phyloP scores from a whole-genome alignment of 2,797 vertebrate species.

The Myoxocephalus aenaeus region DNA sequence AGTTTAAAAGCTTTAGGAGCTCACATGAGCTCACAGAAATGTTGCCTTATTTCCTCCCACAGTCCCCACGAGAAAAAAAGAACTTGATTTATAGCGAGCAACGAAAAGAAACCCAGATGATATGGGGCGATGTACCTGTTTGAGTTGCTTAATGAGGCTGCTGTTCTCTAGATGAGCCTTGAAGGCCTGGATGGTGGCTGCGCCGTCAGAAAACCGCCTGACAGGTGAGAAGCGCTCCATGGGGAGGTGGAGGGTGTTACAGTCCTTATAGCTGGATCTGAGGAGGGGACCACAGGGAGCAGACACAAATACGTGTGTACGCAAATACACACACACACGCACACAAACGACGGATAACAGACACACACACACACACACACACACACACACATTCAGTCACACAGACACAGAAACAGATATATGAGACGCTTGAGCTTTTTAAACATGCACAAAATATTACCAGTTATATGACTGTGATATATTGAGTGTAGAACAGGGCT shows the following conservation, averaged over 20 bases:
- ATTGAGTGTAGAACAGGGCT: not conserved
- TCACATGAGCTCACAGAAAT: not conserved
- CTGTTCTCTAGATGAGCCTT: slow-evolving; percentile 98
- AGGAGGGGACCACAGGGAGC: slow-evolving; percentile 38
- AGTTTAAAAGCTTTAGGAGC: no score
- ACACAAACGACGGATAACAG: slow-evolving; percentile 12
- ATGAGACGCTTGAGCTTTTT: slow-evolving; percentile 39
- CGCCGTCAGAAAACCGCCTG: slow-evolving; percentile 96
- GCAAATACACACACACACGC: slow-evolving; percentile 35
- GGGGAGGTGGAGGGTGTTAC: slow-evolving; percentile 97
- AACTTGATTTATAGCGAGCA: not conserved
- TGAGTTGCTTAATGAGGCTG: slow-evolving; percentile 95
- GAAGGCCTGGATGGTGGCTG: slow-evolving; percentile 97
- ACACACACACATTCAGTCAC: slow-evolving; percentile 57
- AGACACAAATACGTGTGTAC: slow-evolving; percentile 43
- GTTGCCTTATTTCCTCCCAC: not conserved
- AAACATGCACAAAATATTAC: slow-evolving; percentile 10
- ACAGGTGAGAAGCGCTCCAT: slow-evolving; percentile 99
- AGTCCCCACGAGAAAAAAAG: not conserved
- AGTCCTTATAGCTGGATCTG: slow-evolving; percentile 98
- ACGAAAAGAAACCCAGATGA: not conserved
- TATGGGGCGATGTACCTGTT: slow-evolving; percentile 87
- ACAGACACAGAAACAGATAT: slow-evolving; percentile 62
- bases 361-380: slow-evolving; percentile 30
- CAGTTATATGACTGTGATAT: not conserved